Conservation (phyloP, 2,888 invertebrate species). For the Dynastes maya region DNA sequence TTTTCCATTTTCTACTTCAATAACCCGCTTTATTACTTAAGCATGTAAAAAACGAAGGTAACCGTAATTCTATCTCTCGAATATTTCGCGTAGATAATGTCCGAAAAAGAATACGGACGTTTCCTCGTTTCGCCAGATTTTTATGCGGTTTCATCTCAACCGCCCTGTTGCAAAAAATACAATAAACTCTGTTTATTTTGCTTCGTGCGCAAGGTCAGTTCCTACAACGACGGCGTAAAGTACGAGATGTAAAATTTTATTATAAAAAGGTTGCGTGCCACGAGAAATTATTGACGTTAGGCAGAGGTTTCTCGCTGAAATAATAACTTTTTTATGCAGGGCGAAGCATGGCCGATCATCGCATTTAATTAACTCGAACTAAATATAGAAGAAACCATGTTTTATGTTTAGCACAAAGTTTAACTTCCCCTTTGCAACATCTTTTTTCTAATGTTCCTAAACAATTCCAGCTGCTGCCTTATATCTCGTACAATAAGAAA, state of each 20-base stretch:
- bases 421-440: too few species aligned
- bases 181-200: conserved; percentile 41
- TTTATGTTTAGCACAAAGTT: too few species aligned
- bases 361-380: conserved; percentile 7
- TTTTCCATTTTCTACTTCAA: conserved; percentile 47
- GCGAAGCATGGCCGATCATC: not conserved
- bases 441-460: too few species aligned
- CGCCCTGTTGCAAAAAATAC: conserved; percentile 9
- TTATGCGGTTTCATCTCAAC: conserved; percentile 20
- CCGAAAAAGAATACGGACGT: conserved; percentile 13
- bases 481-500: too few species aligned
- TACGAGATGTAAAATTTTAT: conserved; percentile 37
- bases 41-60: conserved; percentile 20
- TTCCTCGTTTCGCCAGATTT: conserved; percentile 29
- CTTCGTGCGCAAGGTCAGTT: conserved; percentile 8
- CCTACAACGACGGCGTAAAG: not conserved
- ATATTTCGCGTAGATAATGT: conserved; percentile 26
- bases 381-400: not conserved
- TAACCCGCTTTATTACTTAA: conserved; percentile 40
- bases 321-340: conserved; percentile 1
- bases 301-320: not conserved
- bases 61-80: not conserved
- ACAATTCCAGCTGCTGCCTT: too few species aligned
- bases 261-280: conserved; percentile 4
- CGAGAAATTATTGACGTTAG: conserved; percentile 3